Evolutionary conservation across 2,888 invertebrate genomes (phyloP), one percentile per base, ranked within the genome.

Genomic region (Pandemis heparana): DNA sequence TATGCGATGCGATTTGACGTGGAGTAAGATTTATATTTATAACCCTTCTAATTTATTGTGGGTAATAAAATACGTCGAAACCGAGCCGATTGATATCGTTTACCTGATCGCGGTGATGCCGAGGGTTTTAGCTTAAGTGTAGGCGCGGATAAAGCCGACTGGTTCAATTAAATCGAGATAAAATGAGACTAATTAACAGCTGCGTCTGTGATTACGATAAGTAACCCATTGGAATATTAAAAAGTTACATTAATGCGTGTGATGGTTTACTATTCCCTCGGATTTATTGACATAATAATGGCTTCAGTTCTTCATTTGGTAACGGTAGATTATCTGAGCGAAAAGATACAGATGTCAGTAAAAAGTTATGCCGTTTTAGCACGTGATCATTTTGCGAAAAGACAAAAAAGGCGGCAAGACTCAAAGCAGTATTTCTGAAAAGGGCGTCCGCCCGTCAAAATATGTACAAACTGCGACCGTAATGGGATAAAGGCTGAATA

Each of bases 11-110:
- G 89, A 89, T 90, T 90, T 90, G 91, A 90, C 89, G 89, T 89
- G 85, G 83, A 80, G 81, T 79, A 84, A 91, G 90, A 94, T 94
- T 93, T 93, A 94, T 91, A 87, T 89, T 93, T 92, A 92, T 90
- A 83, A 88, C 88, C 79, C 84, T 82, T 88, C 87, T 92, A 90
- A 94, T 93, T 94, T 93, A 93, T 89, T 81, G 82, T 76, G 74
- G 76, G 86, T 81, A 85, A 84, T 92, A 94, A 92, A 93, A 87
- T 86, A 89, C 89, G 84, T 86, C 86, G 89, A 89, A 91, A 61
- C 74, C 53, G 23, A 90, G 84, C 83, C 83, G 82, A 88, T 88
- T 85, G 87, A 85, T 83, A 80, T 82, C 81, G 82, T 80, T 82
- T 87, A 85, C 84, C 83, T 82, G 82, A 77, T 77, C 78, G 78